These are phyloP conservation scores for Nematopogon swammerdamellus DNA, from an alignment of 2,888 invertebrate genomes.

Conservation along the genomic window DNA sequence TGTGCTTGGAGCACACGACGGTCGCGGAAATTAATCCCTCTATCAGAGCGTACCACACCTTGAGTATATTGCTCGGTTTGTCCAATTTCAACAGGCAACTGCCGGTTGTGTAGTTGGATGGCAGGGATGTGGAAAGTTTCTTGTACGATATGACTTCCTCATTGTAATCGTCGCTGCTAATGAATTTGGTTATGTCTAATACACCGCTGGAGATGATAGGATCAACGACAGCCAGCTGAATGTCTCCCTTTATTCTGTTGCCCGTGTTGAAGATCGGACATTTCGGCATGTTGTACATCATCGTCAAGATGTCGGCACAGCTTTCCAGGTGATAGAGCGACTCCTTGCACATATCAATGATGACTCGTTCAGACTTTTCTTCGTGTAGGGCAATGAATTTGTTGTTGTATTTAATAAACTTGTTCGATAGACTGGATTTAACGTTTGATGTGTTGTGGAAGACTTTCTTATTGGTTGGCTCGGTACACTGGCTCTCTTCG, in stretches of 20 bases:
- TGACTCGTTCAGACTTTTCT: conserved; percentile 45
- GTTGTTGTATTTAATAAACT: conserved; percentile 42
- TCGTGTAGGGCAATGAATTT: conserved; percentile 46
- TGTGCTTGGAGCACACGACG: conserved; percentile 83
- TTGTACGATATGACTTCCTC: conserved; percentile 66
- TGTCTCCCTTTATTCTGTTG: conserved; percentile 75
- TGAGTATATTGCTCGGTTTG: conserved; percentile 77
- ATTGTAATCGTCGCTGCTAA: conserved; percentile 62
- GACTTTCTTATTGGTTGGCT: conserved; percentile 38
- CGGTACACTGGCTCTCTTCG: conserved; percentile 45
- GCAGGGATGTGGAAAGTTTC: conserved; percentile 52
- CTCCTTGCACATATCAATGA: conserved; percentile 66
- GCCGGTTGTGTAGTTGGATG: conserved; percentile 43
- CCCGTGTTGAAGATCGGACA: conserved; percentile 91
- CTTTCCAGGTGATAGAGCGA: conserved; percentile 82
- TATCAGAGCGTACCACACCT: conserved; percentile 86
- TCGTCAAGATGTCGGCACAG: conserved; percentile 82
- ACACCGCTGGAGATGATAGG: conserved; percentile 74
- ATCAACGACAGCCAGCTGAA: conserved; percentile 77
- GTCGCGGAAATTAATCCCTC: conserved; percentile 82
- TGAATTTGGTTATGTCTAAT: conserved; percentile 66
- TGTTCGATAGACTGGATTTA: conserved; percentile 37
- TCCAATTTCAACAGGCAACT: conserved; percentile 66
- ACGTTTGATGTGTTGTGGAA: conserved; percentile 24
- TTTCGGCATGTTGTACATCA: conserved; percentile 94